These are phyloP conservation scores for Callitettix versicolor DNA, from an alignment of 1,140 invertebrate genomes.

Conservation along the genomic window DNA sequence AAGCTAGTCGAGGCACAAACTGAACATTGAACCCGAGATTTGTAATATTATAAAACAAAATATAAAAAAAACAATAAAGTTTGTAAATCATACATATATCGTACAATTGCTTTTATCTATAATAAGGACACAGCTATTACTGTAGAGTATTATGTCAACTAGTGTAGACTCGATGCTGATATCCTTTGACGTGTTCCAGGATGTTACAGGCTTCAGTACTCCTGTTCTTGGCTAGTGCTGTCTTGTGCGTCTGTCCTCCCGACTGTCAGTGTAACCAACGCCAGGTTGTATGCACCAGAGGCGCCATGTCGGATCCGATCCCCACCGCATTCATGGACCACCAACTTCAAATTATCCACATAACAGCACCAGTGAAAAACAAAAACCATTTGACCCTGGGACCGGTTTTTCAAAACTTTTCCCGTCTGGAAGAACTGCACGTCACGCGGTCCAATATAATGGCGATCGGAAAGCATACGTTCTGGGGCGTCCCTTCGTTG, in stretches of 20 bases:
- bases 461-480: constrained; percentile 64
- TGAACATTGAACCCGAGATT: no score
- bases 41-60: no score
- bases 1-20: no score
- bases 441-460: constrained; percentile 65
- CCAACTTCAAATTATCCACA: constrained; percentile 45
- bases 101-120: no score
- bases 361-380: constrained; percentile 50
- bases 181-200: no score
- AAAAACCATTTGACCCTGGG: constrained; percentile 61
- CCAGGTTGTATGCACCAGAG: constrained; percentile 30
- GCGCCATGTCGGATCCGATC: constrained; percentile 34
- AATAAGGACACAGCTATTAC: no score
- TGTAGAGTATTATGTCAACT: no score
- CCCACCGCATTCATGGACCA: constrained; percentile 33
- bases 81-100: no score
- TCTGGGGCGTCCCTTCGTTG: constrained; percentile 60
- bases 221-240: not conserved
- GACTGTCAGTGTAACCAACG: constrained; percentile 24
- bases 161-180: no score
- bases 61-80: no score
- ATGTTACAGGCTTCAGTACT: not conserved
- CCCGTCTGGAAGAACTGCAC: constrained; percentile 56
- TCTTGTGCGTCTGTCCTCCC: constrained; percentile 20
- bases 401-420: constrained; percentile 55